Percentiles rank a stretch among this genome's conserved stretches.
Conservation (phyloP, 1,140 invertebrate genomes). For the Hylaeus anthracinus region DNA sequence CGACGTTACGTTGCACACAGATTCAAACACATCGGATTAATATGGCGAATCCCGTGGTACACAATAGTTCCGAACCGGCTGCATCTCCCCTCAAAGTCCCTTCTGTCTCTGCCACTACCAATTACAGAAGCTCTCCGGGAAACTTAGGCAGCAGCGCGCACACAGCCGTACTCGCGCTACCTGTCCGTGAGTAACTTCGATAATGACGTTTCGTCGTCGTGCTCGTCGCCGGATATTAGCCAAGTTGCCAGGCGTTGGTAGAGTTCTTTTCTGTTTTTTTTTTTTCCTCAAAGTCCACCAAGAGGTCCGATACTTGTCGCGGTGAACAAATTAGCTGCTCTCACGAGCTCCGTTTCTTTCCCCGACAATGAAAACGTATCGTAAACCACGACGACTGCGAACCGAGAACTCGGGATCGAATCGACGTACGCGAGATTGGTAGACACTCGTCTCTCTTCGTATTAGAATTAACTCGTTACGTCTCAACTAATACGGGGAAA, state of each 20-base stretch:
- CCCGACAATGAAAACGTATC: neutral
- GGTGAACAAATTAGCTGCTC: no score
- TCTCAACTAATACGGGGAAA: no score
- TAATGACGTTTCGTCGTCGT: slow-evolving; percentile 36
- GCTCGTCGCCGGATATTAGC: slow-evolving; percentile 26
- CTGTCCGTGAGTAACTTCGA: slow-evolving; percentile 34
- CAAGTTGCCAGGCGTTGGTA: neutral
- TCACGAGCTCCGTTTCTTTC: neutral
- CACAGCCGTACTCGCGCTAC: neutral
- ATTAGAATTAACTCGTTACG: no score
- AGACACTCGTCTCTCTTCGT: no score
- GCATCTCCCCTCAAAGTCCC: neutral
- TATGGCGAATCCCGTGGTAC: slow-evolving; percentile 13
- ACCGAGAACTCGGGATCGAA: no score
- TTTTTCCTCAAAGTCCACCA: neutral
- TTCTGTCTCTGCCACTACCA: slow-evolving; percentile 34
- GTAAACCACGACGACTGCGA: no score
- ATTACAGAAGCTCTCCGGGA: slow-evolving; percentile 29
- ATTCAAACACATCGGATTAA: slow-evolving; percentile 29
- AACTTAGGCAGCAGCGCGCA: slow-evolving; percentile 20
- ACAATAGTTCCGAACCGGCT: slow-evolving; percentile 19
- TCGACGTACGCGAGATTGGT: no score
- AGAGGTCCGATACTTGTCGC: neutral
- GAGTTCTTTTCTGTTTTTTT: neutral
- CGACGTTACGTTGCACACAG: neutral